Evolutionary conservation across 2,797 vertebrate species (phyloP), one percentile per base, ranked within the genome.

Genomic region (Acanthopagrus latus): DNA sequence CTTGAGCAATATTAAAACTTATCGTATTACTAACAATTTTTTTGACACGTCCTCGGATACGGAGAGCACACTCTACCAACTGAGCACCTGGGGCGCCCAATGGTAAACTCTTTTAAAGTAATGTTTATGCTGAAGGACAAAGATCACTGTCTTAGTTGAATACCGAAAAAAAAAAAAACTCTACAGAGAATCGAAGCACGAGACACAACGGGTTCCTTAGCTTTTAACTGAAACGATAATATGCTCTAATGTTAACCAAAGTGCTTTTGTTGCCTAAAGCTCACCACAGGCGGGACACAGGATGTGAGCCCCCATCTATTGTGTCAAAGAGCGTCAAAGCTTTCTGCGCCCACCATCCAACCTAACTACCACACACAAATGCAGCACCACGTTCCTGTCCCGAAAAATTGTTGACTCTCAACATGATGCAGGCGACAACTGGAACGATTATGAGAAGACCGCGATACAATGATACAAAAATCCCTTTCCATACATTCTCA

Each of bases 211-310:
- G 44, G 12, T 46, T 21, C 21, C 43, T 60, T 23, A 46, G 25
- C 21, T 25, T 62, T 25, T 46, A 46, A 62, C 13, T 16, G 1
- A 29, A 48, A 64, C 9, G 0, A 18, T 21, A 2, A 46, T 63
- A 23, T 60, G 18, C 16, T 14, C 13, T 16, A 23, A 60, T n/a
- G 5, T 63, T 47, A 18, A 60, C 33, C 13, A 23, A 44, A 43
- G 38, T 44, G 60, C 16, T 44, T 62, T 44, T 62, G 21, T 63
- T 46, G 60, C 60, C 23, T 48, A 29, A 64, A 64, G 11, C 25
- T 48, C 27, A 47, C 43, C 43, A 47, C 60, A 64, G 44, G 11
- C 4, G 4, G 41, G 21, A 62, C 21, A 25, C 41, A 29, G 3
- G 17, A 29, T 64, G 29, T 11, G 12, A 33, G 8, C 8, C 2